Conservation (phyloP, 2,797 vertebrate genomes). For the Chaunax sp. region DNA sequence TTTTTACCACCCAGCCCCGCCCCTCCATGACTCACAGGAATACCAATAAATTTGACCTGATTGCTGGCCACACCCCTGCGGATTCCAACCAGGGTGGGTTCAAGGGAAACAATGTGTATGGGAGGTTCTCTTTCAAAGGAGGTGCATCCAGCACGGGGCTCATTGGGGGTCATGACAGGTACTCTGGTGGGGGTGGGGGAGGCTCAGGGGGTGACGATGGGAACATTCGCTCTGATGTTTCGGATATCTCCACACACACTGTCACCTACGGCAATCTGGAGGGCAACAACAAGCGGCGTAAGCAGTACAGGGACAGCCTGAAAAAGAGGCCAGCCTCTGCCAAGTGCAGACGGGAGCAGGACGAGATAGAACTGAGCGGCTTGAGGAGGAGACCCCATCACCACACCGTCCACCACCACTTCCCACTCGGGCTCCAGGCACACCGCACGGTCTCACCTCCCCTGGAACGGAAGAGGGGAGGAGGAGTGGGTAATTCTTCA, state of each 20-base stretch:
- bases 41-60: constrained; percentile 94
- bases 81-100: constrained; percentile 84
- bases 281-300: constrained; percentile 92
- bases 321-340: constrained; percentile 98
- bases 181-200: constrained; percentile 83
- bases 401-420: constrained; percentile 88
- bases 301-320: constrained; percentile 98
- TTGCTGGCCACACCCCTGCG: constrained; percentile 87
- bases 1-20: constrained; percentile 94
- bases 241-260: constrained; percentile 98
- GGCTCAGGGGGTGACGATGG: constrained; percentile 89
- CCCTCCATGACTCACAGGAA: constrained; percentile 89
- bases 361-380: constrained; percentile 94
- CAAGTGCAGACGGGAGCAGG: constrained; percentile 95
- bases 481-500: constrained; percentile 81
- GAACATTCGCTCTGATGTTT: constrained; percentile 93
- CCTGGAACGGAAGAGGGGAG: constrained; percentile 85
- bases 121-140: constrained; percentile 98
- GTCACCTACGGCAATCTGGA: constrained; percentile 99
- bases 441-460: constrained; percentile 86
- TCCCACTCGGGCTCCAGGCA: constrained; percentile 82
- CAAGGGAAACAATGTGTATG: constrained; percentile 93
- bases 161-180: constrained; percentile 89
- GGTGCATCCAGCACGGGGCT: constrained; percentile 92
- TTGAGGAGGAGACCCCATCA: constrained; percentile 90